These are phyloP conservation scores for Nomada goodeniana DNA, from an alignment of 2,888 invertebrate genomes.

Conservation along the genomic window DNA sequence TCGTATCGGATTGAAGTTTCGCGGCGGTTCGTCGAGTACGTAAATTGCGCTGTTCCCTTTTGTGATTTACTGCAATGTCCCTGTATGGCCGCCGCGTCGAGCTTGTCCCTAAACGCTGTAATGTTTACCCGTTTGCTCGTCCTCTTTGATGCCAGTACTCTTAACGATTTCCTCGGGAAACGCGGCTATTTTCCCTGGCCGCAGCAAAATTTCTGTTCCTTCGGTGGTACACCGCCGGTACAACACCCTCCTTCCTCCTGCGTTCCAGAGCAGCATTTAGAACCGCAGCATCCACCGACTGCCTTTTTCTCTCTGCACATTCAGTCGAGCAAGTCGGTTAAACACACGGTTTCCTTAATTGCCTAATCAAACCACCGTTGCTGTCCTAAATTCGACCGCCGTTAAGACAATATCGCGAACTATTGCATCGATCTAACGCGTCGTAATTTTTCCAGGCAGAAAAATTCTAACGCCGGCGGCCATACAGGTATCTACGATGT, in stretches of 20 bases:
- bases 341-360: conserved; percentile 21
- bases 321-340: conserved; percentile 65
- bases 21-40: background rate
- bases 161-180: conserved; percentile 21
- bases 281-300: conserved; percentile 73
- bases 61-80: conserved; percentile 2
- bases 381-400: background rate
- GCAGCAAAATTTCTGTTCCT: conserved; percentile 58
- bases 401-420: too few species aligned
- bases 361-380: conserved; percentile 9
- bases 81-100: conserved; percentile 70
- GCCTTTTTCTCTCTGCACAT: conserved; percentile 75
- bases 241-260: conserved; percentile 74
- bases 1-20: background rate
- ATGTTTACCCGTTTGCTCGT: conserved; percentile 39
- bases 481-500: conserved; percentile 52
- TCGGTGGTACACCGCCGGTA: conserved; percentile 32
- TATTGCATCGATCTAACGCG: too few species aligned
- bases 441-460: background rate
- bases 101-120: conserved; percentile 1
- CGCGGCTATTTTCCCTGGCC: conserved; percentile 56
- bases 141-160: conserved; percentile 19
- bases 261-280: conserved; percentile 74
- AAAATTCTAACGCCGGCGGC: conserved; percentile 41
- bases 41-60: background rate